Evolutionary conservation across 2,888 invertebrate genomes (phyloP), one percentile per base, ranked within the genome.

Genomic region (Actias luna): DNA sequence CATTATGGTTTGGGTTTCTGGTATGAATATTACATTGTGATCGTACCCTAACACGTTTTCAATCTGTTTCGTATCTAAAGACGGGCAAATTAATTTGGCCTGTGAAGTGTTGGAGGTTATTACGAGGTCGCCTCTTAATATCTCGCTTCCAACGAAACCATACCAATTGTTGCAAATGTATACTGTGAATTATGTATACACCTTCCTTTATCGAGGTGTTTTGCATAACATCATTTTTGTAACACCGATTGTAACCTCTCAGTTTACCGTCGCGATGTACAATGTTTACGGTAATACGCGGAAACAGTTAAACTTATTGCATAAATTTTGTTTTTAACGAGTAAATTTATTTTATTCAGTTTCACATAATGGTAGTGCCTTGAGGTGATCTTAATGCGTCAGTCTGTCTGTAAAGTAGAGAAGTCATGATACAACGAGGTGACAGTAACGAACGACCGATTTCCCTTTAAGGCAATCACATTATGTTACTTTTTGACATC

Each of bases 401-500:
- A 72, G 70, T 72, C 61, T 59, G 58, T 69, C 77, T 76, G 76
- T 81, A 73, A 80, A 78, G 80, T 86, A 89, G 89, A 90, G 86
- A 89, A 88, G 86, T 78, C 88, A 83, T 75, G 67, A 71, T 65
- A 73, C 76, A 70, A 74, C 77, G 77, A 77, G 75, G 75, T 76
- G 88, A 88, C 90, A 89, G 85, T 90, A 90, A 90, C 89, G 89
- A 90, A 89, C 85, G n/a, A 73, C 76, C 73, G 73, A 70, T 72
- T 71, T 75, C 89, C 87, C 79, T 85, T 87, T 89, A 90, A 77
- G 89, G 89, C 71, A 76, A 79, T 71, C 81, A 81, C 82, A 85
- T 89, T 88, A 88, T 85, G 84, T 85, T 83, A 83, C 82, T 85
- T 89, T 87, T 89, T 90, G 90, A 89, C 88, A 89, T 91, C 89